These are phyloP conservation scores for Rhinichthys klamathensis DNA, from an alignment of 2,113 vertebrate genomes.

Conservation along the genomic window DNA sequence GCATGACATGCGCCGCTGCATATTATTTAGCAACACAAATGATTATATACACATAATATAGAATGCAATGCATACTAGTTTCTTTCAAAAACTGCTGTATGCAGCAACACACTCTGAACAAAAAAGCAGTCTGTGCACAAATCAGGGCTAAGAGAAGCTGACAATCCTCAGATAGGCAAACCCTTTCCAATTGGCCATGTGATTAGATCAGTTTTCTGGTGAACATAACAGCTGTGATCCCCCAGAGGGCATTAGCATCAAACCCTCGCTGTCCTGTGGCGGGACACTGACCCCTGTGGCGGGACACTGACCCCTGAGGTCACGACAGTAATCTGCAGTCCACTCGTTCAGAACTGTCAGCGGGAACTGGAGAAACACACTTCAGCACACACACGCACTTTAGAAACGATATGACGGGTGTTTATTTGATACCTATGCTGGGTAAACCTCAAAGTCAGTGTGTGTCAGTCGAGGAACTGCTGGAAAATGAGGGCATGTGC, in stretches of 20 bases:
- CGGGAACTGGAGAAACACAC: background rate
- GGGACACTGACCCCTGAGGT: background rate
- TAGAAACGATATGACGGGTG: constrained; percentile 40
- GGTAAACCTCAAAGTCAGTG: constrained; percentile 45
- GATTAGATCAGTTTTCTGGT: background rate
- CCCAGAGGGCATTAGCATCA: constrained; percentile 72
- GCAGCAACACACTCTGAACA: background rate
- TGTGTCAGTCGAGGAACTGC: constrained; percentile 24
- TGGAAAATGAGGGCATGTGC: background rate
- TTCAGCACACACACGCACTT: constrained; percentile 41
- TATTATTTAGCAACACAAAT: background rate
- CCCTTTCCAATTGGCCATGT: background rate
- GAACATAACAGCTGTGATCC: constrained; percentile 63
- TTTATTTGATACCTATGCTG: constrained; percentile 54
- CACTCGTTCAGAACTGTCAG: background rate
- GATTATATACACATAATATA: background rate
- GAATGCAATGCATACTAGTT: background rate
- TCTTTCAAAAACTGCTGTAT: background rate
- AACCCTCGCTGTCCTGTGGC: too few species aligned
- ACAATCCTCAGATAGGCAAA: constrained; percentile 12
- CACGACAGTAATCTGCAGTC: background rate
- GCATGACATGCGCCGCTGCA: background rate
- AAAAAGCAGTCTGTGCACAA: background rate
- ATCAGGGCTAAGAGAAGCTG: constrained; percentile 25
- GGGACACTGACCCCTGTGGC: background rate